A percentile compares a stretch with the other conserved stretches of the same genome.
phyloP scores from a whole-genome alignment of 2,797 vertebrate species.

The Hippoglossus hippoglossus region DNA sequence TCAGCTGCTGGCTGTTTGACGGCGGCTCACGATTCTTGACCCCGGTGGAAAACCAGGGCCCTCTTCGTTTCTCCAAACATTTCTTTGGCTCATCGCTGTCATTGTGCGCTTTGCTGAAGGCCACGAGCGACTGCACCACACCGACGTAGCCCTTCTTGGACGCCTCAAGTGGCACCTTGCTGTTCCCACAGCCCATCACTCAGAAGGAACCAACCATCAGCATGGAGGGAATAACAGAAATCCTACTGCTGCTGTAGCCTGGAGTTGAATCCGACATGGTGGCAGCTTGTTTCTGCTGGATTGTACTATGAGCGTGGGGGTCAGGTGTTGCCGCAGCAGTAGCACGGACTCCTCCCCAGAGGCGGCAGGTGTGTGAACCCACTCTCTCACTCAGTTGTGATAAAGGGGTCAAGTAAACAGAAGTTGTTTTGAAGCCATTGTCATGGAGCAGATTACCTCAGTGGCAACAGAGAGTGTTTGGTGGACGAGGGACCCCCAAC shows the following conservation, averaged over 20 bases:
- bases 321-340: slow-evolving; percentile 14
- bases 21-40: not conserved
- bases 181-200: slow-evolving; percentile 62
- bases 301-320: not conserved
- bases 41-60: slow-evolving; percentile 24
- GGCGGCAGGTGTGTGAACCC: slow-evolving; percentile 31
- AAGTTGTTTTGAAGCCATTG: slow-evolving; percentile 64
- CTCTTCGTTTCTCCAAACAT: slow-evolving; percentile 2
- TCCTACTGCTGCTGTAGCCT: not conserved
- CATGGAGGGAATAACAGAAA: not conserved
- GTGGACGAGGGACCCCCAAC: not conserved
- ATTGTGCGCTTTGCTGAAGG: slow-evolving; percentile 43
- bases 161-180: slow-evolving; percentile 54
- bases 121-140: slow-evolving; percentile 62
- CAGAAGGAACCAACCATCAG: not conserved
- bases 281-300: not conserved
- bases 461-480: not conserved
- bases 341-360: slow-evolving; percentile 26
- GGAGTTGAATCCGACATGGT: not conserved
- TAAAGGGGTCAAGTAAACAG: slow-evolving; percentile 44
- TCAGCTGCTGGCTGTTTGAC: not conserved
- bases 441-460: slow-evolving; percentile 8
- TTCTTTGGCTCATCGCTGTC: slow-evolving; percentile 30
- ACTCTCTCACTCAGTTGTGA: slow-evolving; percentile 23
- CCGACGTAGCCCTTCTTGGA: slow-evolving; percentile 47